Base-by-base conservation (phyloP, 2,888 invertebrate species). In the Glaucopsyche alexis region DNA sequence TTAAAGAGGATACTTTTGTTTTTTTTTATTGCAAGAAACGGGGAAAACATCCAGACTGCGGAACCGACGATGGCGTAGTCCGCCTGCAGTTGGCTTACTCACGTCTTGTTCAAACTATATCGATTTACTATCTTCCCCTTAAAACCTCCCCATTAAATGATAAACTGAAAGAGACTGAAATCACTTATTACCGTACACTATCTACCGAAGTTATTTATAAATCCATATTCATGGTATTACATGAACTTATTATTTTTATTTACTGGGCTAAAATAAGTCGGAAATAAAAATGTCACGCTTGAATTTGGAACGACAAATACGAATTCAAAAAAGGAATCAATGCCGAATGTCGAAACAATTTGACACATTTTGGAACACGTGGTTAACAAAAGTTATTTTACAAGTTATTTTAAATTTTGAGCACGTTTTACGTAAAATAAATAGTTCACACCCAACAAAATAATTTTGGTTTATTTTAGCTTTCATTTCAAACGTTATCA, bases 21-120 rank as follows among this genome's bases (percentile, higher is more conserved):
- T 60, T 49, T 66, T 66, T 67, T 60, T 42, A 29, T 60, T 52
- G 52, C 64, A 66, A 71, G 55, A 72, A 66, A 67, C 66, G n/a
- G 14, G 66, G 49, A 69, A 69, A 66, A 71, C 75, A 75, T 76
- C 75, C 76, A 72, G 85, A 88, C 87, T 89, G 91, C 90, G 89
- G 90, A 89, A 85, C 84, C 82, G 81, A 83, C 85, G 85, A 88
- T 91, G 90, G 87, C 88, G 91, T 91, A 90, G 87, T 90, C 85
- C 85, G 82, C 84, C 90, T 90, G 91, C 91, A 91, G 89, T 89
- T 72, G 16, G 86, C 86, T 81, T 81, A 81, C 80, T 86, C 85
- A 88, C 86, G 88, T 88, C 88, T 89, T 87, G 82, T 81, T 84
- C 84, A 83, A 85, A 85, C 87, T 86, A 88, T 91, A 91, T 91